These are phyloP conservation scores for Heliothis virescens DNA, from an alignment of 1,140 invertebrate genomes.

Conservation along the genomic window DNA sequence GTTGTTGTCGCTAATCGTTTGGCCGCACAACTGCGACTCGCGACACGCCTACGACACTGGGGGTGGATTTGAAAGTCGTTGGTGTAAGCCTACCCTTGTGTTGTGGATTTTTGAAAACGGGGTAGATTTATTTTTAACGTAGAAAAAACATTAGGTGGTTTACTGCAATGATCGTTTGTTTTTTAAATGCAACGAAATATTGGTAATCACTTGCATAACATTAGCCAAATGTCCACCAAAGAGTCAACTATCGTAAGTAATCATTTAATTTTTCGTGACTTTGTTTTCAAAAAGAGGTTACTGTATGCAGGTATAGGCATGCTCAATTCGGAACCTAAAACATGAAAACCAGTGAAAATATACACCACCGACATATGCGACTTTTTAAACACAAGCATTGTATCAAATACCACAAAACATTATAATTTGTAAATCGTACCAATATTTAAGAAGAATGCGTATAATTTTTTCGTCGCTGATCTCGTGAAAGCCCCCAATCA, in stretches of 20 bases:
- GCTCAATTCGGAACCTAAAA: no score
- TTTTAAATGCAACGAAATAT: no score
- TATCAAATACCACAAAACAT: neutral
- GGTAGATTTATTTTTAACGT: neutral
- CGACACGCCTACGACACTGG: conserved; percentile 54
- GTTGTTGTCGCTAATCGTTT: conserved; percentile 31
- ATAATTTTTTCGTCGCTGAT: neutral
- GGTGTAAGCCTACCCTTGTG: neutral
- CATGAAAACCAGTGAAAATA: no score
- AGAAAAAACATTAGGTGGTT: neutral
- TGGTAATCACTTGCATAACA: no score
- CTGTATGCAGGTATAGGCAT: no score
- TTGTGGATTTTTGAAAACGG: neutral
- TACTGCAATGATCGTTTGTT: no score
- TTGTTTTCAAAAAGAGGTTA: no score
- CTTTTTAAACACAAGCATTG: neutral
- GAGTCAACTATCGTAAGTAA: neutral
- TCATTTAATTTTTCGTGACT: neutral
- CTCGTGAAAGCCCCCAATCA: conserved; percentile 16
- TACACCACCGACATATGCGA: no score
- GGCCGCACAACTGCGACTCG: conserved; percentile 30
- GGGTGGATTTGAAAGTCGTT: neutral
- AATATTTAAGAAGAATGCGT: conserved; percentile 14
- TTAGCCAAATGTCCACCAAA: no score
- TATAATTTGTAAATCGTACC: neutral